Evolutionary conservation across 1,140 invertebrate genomes (phyloP), one percentile per base, ranked within the genome.

Genomic region (Cydia pomonella): DNA sequence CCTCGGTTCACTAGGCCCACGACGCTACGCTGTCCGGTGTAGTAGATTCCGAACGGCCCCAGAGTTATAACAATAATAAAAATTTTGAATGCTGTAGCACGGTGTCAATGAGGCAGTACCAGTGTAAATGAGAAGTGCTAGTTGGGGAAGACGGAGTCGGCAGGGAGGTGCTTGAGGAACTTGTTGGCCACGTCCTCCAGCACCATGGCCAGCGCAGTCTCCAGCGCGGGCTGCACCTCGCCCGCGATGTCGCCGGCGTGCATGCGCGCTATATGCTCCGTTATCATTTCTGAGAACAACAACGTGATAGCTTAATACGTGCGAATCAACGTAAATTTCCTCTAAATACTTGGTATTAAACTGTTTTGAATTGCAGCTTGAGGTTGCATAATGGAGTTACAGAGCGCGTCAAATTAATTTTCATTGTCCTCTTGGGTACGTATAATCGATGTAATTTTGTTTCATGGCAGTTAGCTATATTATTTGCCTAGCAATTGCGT

Each of bases 181-280:
- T 94, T 94, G 62, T 92, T 93, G 47, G 92, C 91, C 2, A 94
- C 88, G 63, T 94, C 93, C 75, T 94, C 93, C 4, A 94, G 75
- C 0, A 94, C 86, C 92, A 93, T 94, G 3, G 87, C 86, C 0
- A 93, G 79, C 0, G 93, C 90, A 2, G 93, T 93, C 82, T 94
- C 94, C 38, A 94, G 87, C 0, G 93, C 92, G 1, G 94, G 94
- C 76, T 94, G 91, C 0, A 94, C 84, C 77, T 94, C 93, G 69
- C 89, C 87, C 1, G 93, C 81, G 9, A 94, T 87, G 18, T 94
- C 93, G 4, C 82, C 80, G 3, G 93, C 88, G 78, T 94, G 94
- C 88, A 94, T 93, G 29, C 89, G 87, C 5, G 93, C 83, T 74
- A 94, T 92, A 75, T 93, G 89, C 50, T 94, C 91, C 0, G 93